These are phyloP conservation scores for Dryococelus australis DNA, from an alignment of 2,888 invertebrate species.

Conservation along the genomic window DNA sequence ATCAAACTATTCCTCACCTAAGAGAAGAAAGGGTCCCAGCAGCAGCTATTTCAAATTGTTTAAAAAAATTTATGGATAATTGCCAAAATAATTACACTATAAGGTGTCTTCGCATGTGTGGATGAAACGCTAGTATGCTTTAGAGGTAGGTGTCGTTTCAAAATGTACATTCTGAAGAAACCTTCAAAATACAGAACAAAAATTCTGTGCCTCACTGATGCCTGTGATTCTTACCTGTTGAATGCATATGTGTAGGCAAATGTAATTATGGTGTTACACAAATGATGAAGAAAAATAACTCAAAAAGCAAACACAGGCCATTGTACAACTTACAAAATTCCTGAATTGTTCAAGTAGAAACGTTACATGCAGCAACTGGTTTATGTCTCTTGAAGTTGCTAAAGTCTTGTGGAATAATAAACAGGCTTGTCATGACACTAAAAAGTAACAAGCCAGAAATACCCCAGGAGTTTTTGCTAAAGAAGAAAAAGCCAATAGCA, in stretches of 20 bases:
- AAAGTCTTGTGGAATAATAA: constrained; percentile 42
- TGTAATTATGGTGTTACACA: constrained; percentile 38
- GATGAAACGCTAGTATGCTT: constrained; percentile 38
- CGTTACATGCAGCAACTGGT: constrained; percentile 51
- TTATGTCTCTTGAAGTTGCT: constrained; percentile 45
- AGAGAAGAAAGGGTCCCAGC: too few relatives aligned
- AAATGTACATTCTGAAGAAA: constrained; percentile 45
- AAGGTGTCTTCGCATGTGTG: constrained; percentile 35
- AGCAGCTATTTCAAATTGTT: too few relatives aligned
- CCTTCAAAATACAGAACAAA: constrained; percentile 49
- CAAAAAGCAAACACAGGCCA: constrained; percentile 45
- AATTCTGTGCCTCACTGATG: constrained; percentile 44
- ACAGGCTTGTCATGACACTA: constrained; percentile 48
- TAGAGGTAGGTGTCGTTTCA: constrained; percentile 46
- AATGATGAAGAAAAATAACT: constrained; percentile 39
- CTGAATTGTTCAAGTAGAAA: constrained; percentile 47
- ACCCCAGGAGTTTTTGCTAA: constrained; percentile 36
- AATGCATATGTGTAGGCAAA: constrained; percentile 41
- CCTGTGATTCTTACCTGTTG: constrained; percentile 42
- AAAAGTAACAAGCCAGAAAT: constrained; percentile 46
- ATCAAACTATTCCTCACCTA: too few relatives aligned
- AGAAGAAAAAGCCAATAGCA: not conserved
- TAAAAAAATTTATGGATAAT: too few relatives aligned
- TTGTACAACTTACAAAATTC: constrained; percentile 43
- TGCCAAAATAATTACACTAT: constrained; percentile 29